A percentile compares a stretch with the other conserved stretches of the same genome.
Evolutionary conservation across 2,888 invertebrate species (phyloP).

Genomic region (Heliconius hortense): DNA sequence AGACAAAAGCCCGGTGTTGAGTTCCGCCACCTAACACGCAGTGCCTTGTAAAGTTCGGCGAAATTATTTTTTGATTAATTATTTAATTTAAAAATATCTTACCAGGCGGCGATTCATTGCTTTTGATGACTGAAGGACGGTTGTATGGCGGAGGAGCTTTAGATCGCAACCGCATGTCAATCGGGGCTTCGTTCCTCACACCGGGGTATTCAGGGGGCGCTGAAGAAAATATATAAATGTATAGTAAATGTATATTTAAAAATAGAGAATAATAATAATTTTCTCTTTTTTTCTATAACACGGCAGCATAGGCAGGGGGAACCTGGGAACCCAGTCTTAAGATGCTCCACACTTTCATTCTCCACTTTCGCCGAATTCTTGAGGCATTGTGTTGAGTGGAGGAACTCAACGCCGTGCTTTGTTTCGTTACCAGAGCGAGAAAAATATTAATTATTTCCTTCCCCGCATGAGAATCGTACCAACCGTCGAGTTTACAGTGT

Average conservation of each 20-base stretch:
- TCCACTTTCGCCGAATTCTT: not conserved
- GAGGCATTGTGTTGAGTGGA: not conserved
- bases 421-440: not conserved
- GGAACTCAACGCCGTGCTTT: not conserved
- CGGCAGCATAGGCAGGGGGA: not conserved
- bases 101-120: constrained; percentile 71
- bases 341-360: not conserved
- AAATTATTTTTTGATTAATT: no score
- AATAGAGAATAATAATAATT: not conserved
- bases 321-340: not conserved
- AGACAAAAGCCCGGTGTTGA: no score
- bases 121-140: constrained; percentile 85
- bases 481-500: not conserved
- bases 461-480: not conserved
- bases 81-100: constrained; percentile 37
- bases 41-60: no score
- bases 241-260: not conserved
- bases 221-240: constrained; percentile 44
- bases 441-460: not conserved
- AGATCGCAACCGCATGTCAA: constrained; percentile 84
- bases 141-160: constrained; percentile 84
- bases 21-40: no score
- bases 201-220: constrained; percentile 72
- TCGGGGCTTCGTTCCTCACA: constrained; percentile 77
- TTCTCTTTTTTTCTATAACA: no score